phyloP scores from a whole-genome alignment of 2,797 vertebrate genomes.

The Lithobates pipiens region DNA sequence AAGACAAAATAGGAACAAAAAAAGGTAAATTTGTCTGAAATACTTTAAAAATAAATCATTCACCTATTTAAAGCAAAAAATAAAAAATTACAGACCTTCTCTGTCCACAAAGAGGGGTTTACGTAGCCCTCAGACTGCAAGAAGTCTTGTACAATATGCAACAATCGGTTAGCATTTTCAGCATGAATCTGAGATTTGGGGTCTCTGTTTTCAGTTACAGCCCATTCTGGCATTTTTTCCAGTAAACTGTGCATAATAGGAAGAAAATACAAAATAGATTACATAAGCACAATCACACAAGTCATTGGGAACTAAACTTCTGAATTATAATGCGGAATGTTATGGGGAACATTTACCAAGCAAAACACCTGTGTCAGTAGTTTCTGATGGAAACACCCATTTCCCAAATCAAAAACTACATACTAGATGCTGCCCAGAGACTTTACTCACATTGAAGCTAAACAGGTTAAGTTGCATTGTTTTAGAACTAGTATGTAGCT shows the following conservation, averaged over 20 bases:
- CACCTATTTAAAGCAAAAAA: neutral
- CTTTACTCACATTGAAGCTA: neutral
- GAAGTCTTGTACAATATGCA: conserved; percentile 91
- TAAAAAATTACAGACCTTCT: conserved; percentile 76
- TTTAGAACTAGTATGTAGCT: neutral
- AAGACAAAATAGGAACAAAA: neutral
- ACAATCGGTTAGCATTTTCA: conserved; percentile 90
- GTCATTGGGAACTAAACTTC: neutral
- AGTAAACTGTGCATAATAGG: conserved; percentile 79
- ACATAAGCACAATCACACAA: neutral
- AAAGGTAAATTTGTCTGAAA: neutral
- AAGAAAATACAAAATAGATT: neutral
- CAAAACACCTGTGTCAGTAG: neutral
- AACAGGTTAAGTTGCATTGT: neutral
- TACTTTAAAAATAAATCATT: neutral
- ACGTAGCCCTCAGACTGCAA: conserved; percentile 92
- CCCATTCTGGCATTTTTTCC: conserved; percentile 95
- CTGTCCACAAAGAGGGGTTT: conserved; percentile 90
- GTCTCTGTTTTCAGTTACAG: conserved; percentile 90
- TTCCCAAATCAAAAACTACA: neutral
- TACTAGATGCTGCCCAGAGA: neutral
- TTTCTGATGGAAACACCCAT: neutral
- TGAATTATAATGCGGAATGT: neutral
- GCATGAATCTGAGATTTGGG: conserved; percentile 85
- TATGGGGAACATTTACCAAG: neutral